These are phyloP conservation scores for Empidonax alnorum DNA, from an alignment of 2,113 vertebrate genomes.

Conservation along the genomic window DNA sequence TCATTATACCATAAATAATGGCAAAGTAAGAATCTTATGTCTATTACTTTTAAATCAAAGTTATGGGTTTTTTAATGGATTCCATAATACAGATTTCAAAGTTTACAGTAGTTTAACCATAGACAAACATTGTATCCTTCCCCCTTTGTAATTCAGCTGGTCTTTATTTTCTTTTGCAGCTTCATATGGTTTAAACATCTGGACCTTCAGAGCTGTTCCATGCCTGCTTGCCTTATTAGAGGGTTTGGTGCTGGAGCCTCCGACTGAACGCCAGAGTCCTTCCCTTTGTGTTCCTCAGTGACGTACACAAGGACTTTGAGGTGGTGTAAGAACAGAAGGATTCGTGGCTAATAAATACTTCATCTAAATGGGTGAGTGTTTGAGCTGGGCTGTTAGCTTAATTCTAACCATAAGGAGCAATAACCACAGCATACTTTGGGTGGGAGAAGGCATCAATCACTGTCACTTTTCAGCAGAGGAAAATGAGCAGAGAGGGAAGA, in stretches of 20 bases:
- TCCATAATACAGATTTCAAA: conserved; percentile 63
- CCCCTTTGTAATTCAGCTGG: conserved; percentile 54
- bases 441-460: conserved; percentile 59
- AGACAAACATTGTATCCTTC: conserved; percentile 49
- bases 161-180: conserved; percentile 54
- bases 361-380: conserved; percentile 56
- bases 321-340: conserved; percentile 66
- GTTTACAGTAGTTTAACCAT: conserved; percentile 65
- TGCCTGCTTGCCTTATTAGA: conserved; percentile 31
- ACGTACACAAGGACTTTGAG: conserved; percentile 59
- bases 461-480: conserved; percentile 54
- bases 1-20: conserved; percentile 39
- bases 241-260: conserved; percentile 25
- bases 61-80: conserved; percentile 39
- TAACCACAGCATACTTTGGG: conserved; percentile 34
- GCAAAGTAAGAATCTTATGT: background rate
- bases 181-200: conserved; percentile 66
- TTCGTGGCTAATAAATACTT: conserved; percentile 56
- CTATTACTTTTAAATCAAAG: conserved; percentile 56
- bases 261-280: background rate
- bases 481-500: background rate
- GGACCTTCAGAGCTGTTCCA: background rate
- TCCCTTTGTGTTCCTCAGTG: conserved; percentile 37
- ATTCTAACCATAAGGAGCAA: conserved; percentile 60
- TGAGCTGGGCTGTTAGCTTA: conserved; percentile 58